phyloP scores from a whole-genome alignment of 2,113 vertebrate genomes.

The Periophthalmus modestus region DNA sequence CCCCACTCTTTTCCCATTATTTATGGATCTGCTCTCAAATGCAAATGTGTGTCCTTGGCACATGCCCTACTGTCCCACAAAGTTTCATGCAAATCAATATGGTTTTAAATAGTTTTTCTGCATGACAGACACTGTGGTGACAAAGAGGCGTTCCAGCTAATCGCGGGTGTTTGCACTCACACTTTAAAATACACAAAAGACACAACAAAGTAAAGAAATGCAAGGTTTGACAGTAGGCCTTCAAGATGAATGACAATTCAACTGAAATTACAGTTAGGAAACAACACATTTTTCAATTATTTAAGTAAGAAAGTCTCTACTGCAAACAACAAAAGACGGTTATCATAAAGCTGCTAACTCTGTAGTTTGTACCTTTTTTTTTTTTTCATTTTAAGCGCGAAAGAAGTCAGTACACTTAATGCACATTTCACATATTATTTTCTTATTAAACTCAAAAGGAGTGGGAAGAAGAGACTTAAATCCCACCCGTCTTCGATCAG shows the following conservation, averaged over 20 bases:
- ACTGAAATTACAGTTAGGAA: too few relatives aligned
- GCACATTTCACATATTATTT: too few relatives aligned
- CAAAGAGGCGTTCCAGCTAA: background rate
- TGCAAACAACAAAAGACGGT: background rate
- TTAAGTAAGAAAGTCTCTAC: background rate
- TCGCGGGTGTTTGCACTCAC: background rate
- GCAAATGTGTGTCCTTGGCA: conserved; percentile 13
- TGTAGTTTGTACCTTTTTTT: background rate
- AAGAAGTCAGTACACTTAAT: too few relatives aligned
- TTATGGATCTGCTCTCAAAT: conserved; percentile 12
- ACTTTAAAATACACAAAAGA: background rate
- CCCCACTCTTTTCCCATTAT: conserved; percentile 10
- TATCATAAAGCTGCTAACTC: background rate
- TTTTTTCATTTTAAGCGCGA: too few relatives aligned
- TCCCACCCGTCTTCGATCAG: too few relatives aligned
- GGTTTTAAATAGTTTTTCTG: conserved; percentile 6
- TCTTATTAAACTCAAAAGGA: too few relatives aligned
- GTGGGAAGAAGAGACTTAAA: too few relatives aligned
- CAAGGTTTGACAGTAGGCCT: background rate
- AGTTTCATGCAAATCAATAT: conserved; percentile 10
- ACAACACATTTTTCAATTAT: background rate
- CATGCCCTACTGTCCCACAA: conserved; percentile 9
- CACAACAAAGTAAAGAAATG: background rate
- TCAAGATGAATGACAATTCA: background rate
- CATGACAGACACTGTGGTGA: conserved; percentile 1